phyloP scores from a whole-genome alignment of 2,113 vertebrate species.

The Perccottus glenii region DNA sequence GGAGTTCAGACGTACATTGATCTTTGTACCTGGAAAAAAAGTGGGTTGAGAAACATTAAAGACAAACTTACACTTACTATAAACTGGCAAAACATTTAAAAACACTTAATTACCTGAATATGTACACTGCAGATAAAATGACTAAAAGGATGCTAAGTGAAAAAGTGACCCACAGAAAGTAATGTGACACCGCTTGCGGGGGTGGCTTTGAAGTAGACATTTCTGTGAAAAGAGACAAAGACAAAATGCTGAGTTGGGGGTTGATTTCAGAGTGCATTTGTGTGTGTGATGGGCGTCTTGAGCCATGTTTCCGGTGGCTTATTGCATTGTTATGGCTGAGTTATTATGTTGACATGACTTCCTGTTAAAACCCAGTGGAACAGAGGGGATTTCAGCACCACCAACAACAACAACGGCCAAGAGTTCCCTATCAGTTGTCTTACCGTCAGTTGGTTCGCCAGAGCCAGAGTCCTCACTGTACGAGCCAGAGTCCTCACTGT shows the following conservation, averaged over 20 bases:
- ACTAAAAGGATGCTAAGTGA: constrained; percentile 44
- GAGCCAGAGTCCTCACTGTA: constrained; percentile 34
- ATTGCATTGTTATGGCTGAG: constrained; percentile 41
- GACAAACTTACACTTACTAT: neutral
- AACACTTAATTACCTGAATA: constrained; percentile 51
- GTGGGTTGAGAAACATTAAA: neutral
- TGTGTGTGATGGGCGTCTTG: constrained; percentile 30
- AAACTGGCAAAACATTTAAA: no score
- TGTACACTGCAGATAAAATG: constrained; percentile 36
- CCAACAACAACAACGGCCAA: constrained; percentile 26
- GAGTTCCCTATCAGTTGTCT: constrained; percentile 11
- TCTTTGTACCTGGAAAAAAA: constrained; percentile 28
- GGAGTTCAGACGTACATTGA: constrained; percentile 54
- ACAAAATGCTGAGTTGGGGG: neutral
- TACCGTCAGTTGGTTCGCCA: constrained; percentile 2
- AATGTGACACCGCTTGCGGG: neutral
- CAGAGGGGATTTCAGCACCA: constrained; percentile 28
- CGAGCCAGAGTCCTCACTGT: constrained; percentile 29
- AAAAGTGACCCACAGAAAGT: constrained; percentile 53
- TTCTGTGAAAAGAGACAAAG: constrained; percentile 30
- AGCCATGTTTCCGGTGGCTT: constrained; percentile 58
- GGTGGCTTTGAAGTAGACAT: rapidly evolving
- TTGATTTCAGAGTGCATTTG: constrained; percentile 9
- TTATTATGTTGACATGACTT: constrained; percentile 57
- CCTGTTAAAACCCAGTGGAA: constrained; percentile 53